phyloP scores from a whole-genome alignment of 2,888 invertebrate species.

The Polylopha cassiicola region DNA sequence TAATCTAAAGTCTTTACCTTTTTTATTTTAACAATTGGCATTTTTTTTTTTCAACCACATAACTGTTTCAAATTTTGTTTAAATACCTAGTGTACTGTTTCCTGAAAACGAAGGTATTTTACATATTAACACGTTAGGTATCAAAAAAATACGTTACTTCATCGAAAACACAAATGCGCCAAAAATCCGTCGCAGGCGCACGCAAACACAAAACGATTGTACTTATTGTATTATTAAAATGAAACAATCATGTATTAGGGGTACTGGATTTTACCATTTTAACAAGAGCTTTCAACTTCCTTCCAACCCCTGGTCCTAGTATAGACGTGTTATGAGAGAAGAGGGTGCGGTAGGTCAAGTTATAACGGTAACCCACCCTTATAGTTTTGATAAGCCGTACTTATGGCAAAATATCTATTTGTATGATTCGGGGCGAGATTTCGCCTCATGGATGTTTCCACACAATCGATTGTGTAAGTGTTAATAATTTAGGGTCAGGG shows the following conservation, averaged over 20 bases:
- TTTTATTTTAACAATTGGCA: too few species aligned
- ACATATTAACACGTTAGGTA: too few species aligned
- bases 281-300: slow-evolving; percentile 4
- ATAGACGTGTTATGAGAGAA: not conserved
- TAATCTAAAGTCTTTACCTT: too few species aligned
- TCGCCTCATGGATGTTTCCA: slow-evolving; percentile 29
- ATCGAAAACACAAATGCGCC: slow-evolving; percentile 15
- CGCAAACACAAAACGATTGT: slow-evolving; percentile 39
- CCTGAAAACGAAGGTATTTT: too few species aligned
- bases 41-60: too few species aligned
- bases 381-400: slow-evolving; percentile 35
- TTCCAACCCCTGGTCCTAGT: not conserved
- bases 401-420: slow-evolving; percentile 45
- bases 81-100: too few species aligned
- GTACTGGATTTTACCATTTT: slow-evolving; percentile 21
- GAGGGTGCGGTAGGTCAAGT: slow-evolving; percentile 21
- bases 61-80: too few species aligned
- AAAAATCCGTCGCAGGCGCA: slow-evolving; percentile 39
- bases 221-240: slow-evolving; percentile 45
- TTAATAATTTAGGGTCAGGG: slow-evolving; percentile 25
- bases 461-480: slow-evolving; percentile 34
- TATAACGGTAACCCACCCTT: slow-evolving; percentile 28
- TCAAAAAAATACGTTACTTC: too few species aligned
- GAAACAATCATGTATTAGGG: slow-evolving; percentile 39
- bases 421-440: slow-evolving; percentile 40